These are phyloP conservation scores for Coelogynopora nodosa DNA, from an alignment of 2,888 invertebrate species.

Conservation along the genomic window DNA sequence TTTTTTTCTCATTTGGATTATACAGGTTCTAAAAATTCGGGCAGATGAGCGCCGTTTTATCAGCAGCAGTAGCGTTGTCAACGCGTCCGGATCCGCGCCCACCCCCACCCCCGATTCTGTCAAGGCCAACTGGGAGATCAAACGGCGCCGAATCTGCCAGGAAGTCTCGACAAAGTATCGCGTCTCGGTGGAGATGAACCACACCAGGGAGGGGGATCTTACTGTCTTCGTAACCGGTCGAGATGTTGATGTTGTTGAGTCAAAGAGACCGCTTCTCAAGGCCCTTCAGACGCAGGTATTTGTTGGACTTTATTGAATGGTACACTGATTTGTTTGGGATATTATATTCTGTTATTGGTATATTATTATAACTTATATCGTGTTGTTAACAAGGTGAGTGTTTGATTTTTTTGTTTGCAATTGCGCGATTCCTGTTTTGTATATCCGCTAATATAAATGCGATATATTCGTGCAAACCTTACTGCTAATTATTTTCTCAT, in stretches of 20 bases:
- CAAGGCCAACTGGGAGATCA: neutral
- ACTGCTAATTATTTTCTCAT: too few species aligned
- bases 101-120: neutral
- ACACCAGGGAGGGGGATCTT: neutral
- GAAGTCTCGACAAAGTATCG: conserved; percentile 11
- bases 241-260: conserved; percentile 8
- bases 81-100: neutral
- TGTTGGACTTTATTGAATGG: too few species aligned
- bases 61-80: neutral
- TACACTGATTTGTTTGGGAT: neutral
- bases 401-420: too few species aligned
- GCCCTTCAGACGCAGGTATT: conserved; percentile 40
- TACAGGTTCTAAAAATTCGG: neutral
- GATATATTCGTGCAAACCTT: too few species aligned
- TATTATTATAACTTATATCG: too few species aligned
- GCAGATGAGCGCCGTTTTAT: neutral
- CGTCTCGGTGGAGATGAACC: conserved; percentile 33
- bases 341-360: too few species aligned
- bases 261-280: conserved; percentile 15
- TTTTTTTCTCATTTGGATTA: too few species aligned
- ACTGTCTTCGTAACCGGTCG: conserved; percentile 34
- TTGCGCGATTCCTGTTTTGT: too few species aligned
- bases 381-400: too few species aligned
- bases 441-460: too few species aligned
- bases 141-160: neutral